These are phyloP conservation scores for Semicossyphus pulcher DNA, from an alignment of 2,113 vertebrate species.

Conservation along the genomic window DNA sequence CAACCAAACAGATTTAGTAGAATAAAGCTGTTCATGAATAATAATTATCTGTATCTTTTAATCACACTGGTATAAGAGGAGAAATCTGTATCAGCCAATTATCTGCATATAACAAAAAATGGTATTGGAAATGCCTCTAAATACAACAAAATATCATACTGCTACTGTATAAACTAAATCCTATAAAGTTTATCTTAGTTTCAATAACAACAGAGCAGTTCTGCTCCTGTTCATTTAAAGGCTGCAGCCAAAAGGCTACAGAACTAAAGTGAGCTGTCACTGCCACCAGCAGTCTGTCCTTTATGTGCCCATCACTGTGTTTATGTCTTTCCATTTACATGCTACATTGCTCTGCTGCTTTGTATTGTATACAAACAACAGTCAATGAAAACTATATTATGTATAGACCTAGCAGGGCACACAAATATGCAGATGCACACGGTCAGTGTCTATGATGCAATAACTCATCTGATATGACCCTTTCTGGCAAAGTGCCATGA, in stretches of 20 bases:
- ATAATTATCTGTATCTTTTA: too few species aligned
- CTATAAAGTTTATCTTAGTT: too few species aligned
- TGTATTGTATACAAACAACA: not conserved
- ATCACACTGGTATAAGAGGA: too few species aligned
- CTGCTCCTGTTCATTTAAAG: conserved; percentile 26
- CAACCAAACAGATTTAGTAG: too few species aligned
- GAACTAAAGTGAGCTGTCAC: conserved; percentile 20
- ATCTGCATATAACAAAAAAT: too few species aligned
- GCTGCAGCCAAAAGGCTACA: conserved; percentile 16
- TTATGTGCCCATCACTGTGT: not conserved
- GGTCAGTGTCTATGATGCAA: conserved; percentile 9
- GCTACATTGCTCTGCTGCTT: not conserved
- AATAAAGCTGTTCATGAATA: too few species aligned
- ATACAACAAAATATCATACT: too few species aligned
- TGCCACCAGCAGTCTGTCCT: conserved; percentile 30
- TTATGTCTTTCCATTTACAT: not conserved
- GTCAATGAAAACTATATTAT: conserved; percentile 6
- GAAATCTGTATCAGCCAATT: too few species aligned
- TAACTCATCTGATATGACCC: conserved; percentile 13
- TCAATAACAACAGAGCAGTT: too few species aligned
- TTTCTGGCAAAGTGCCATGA: not conserved
- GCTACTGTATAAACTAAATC: too few species aligned
- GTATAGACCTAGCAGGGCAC: not conserved
- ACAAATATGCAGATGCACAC: not conserved
- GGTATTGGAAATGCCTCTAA: too few species aligned